phyloP scores from a whole-genome alignment of 2,113 vertebrate genomes.

The Anser cygnoides region DNA sequence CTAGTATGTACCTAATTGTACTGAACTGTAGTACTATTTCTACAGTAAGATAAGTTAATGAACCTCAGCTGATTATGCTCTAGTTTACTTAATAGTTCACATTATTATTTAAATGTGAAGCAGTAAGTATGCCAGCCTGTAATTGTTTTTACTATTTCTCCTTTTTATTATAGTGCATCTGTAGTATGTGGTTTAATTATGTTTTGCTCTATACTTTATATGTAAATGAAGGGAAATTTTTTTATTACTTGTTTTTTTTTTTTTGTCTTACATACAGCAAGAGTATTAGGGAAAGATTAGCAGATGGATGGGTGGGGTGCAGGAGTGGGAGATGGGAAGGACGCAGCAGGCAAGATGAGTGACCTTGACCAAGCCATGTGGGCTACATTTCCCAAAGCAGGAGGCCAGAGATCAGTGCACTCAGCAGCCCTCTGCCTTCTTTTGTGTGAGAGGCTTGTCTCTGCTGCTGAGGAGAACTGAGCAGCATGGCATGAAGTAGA shows the following conservation, averaged over 20 bases:
- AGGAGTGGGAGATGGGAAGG: not conserved
- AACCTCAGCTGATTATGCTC: slow-evolving; percentile 70
- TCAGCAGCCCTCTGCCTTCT: not conserved
- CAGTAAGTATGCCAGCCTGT: slow-evolving; percentile 61
- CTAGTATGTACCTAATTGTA: slow-evolving; percentile 53
- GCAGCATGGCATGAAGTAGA: not conserved
- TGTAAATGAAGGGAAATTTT: slow-evolving; percentile 47
- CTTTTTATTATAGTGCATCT: slow-evolving; percentile 63
- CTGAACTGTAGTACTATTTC: slow-evolving; percentile 60
- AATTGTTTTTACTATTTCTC: slow-evolving; percentile 66
- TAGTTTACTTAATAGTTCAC: slow-evolving; percentile 74
- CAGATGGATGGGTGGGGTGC: not conserved
- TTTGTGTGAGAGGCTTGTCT: not conserved
- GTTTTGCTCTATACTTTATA: slow-evolving; percentile 47
- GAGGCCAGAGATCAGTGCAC: not conserved
- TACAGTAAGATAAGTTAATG: slow-evolving; percentile 72
- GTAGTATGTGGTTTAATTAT: slow-evolving; percentile 61
- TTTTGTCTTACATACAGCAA: not conserved
- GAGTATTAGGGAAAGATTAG: not conserved
- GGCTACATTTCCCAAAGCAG: not conserved
- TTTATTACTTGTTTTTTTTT: not conserved
- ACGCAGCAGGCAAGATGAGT: not conserved
- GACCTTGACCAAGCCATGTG: not conserved
- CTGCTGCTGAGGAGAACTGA: not conserved
- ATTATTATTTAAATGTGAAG: slow-evolving; percentile 74